Evolutionary conservation across 2,797 vertebrate genomes (phyloP), one percentile per base, ranked within the genome.

Genomic region (Astyanax mexicanus): DNA sequence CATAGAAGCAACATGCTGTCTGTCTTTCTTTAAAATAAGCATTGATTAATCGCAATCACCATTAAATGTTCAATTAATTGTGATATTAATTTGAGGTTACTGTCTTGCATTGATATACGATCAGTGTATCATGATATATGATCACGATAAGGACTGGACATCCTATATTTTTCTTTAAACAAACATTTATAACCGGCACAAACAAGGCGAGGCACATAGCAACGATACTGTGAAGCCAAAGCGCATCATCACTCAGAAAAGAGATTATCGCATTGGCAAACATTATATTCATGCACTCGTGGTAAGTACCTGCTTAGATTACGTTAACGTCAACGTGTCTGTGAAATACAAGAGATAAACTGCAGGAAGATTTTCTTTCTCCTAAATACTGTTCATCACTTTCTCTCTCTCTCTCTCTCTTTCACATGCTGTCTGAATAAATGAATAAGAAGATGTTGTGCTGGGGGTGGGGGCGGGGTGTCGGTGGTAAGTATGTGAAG

Each of bases 371-470:
- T 19, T 83, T 75, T 75, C 19, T 4, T 44, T 9, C 40, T 42
- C 29, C 45, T 72, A 68, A 79, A 84, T 69, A 66, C 38, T 23
- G 37, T 6, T 42, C 27, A 77, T 83, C 83, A 66, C 49, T 74
- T 29, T 81, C 37, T 75, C 35, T 81, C 47, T 1, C 45, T 7
- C n/a, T 35, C 25, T 52, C 51, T 54, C 42, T 27, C 45, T n/a
- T n/a, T n/a, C 76, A 67, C 78, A 77, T 77, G n/a, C 40, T 77
- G 23, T 76, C 62, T 49, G 75, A 80, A 86, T 82, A 75, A 1
- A 67, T 81, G 38, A 68, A 69, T 54, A 72, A 49, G 49, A 58
- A 61, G 23, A 74, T 7, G 29, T 57, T 60, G 61, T 55, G 37
- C 35, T 74, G 38, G n/a, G 23, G 51, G 49, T 62, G n/a, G 73